Conservation (phyloP, 1,140 invertebrate species). For the Choristoneura fumiferana region DNA sequence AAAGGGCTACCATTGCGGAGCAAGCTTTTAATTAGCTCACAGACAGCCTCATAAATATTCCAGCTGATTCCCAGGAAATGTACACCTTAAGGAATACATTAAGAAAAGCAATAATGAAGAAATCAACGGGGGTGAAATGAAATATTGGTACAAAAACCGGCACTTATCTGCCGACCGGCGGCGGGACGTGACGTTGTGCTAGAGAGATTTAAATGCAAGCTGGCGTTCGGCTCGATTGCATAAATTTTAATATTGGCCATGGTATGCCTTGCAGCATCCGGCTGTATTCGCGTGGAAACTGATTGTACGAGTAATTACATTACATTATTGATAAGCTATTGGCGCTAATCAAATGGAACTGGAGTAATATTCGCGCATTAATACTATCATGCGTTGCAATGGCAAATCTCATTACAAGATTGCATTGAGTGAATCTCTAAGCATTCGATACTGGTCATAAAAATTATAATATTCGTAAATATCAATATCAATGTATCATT, state of each 20-base stretch:
- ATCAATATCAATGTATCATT: too few relatives aligned
- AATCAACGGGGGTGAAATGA: background rate
- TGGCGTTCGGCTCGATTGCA: constrained; percentile 42
- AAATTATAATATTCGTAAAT: too few relatives aligned
- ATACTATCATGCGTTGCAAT: background rate
- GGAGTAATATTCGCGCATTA: constrained; percentile 4
- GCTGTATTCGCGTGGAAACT: constrained; percentile 30
- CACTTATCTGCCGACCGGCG: background rate
- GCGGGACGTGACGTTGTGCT: constrained; percentile 19
- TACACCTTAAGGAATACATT: background rate
- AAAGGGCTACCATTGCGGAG: too few relatives aligned
- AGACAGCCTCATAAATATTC: too few relatives aligned
- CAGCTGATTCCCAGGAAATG: too few relatives aligned
- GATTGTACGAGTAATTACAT: constrained; percentile 40
- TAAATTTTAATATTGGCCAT: constrained; percentile 57
- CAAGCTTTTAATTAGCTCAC: too few relatives aligned
- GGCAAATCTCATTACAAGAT: background rate
- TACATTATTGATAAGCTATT: constrained; percentile 41
- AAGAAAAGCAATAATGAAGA: background rate
- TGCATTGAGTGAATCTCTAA: too few relatives aligned
- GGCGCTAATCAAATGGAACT: constrained; percentile 33
- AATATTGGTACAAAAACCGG: background rate
- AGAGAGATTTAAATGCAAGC: constrained; percentile 22
- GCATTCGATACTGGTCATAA: too few relatives aligned
- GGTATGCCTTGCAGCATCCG: constrained; percentile 16